Base-by-base conservation (phyloP, 2,888 invertebrate genomes). In the Ennomos erosarius region DNA sequence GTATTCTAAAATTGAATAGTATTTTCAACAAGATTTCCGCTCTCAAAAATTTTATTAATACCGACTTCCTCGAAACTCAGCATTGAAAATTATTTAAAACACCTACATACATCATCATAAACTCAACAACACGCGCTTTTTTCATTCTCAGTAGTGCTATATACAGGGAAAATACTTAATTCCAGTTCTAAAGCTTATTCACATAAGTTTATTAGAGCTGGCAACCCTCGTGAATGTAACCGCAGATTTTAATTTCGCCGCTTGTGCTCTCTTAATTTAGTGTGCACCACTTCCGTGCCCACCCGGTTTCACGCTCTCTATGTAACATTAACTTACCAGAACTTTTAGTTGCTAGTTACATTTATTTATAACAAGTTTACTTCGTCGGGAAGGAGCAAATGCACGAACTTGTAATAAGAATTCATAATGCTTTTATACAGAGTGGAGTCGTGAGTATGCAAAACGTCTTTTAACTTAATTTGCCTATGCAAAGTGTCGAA, bases 161-260 rank as follows among this genome's bases (percentile, higher is more conserved):
- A 56, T 51, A 58, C 59, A 59, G 4, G 43, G 35, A 57, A 54
- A 43, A 53, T 49, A 48, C 60, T 63, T 68, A 66, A 62, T 62
- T 58, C 53, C 53, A 34, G 43, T 61, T 71, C 62, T 59, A 48
- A 70, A 74, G 71, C 73, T 70, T 74, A 77, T 77, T 78, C 79
- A 75, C 71, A 73, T 77, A 78, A 81, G 78, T 84, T 81, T 84
- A 84, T 85, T 85, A 84, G 73, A 69, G 75, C 69, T 67, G 64
- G 68, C 68, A 71, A 73, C 74, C 67, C 70, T 74, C 74, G 68
- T 74, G 76, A 75, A 82, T 79, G 79, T 78, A 75, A 76, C 84
- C 84, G 74, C 84, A 78, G 76, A 80, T 84, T 87, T 86, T 85
- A 84, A 86, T 85, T 85, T 83, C 68, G 71, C 75, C 75, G 73